phyloP scores from a whole-genome alignment of 2,888 invertebrate species.

The Diogma glabrata region DNA sequence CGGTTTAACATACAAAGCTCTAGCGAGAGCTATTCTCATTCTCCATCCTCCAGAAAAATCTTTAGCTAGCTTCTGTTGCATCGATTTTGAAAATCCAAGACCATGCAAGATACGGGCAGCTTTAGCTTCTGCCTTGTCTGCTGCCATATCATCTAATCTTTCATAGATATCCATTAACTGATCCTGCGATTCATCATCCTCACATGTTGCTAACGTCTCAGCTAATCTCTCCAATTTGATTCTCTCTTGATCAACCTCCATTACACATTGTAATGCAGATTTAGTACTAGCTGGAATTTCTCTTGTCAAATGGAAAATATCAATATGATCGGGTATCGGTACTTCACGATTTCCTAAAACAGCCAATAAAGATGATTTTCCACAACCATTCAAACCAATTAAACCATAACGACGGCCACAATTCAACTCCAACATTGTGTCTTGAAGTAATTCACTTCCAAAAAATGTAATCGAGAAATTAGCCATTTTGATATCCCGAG shows the following conservation, averaged over 20 bases:
- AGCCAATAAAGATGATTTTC: conserved; percentile 90
- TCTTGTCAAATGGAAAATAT: conserved; percentile 92
- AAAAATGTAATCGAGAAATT: conserved; percentile 97
- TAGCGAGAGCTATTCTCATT: conserved; percentile 95
- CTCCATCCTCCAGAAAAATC: conserved; percentile 95
- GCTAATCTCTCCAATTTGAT: conserved; percentile 82
- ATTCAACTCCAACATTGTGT: conserved; percentile 93
- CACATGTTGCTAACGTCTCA: conserved; percentile 74
- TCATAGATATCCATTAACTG: conserved; percentile 97
- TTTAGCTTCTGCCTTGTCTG: conserved; percentile 87
- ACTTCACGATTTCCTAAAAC: conserved; percentile 88
- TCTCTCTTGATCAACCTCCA: conserved; percentile 96
- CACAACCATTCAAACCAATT: conserved; percentile 95
- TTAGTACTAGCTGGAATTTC: conserved; percentile 99
- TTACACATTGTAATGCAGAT: conserved; percentile 88
- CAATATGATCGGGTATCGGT: conserved; percentile 92
- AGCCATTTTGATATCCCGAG: conserved; percentile 91
- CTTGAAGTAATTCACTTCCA: conserved; percentile 89
- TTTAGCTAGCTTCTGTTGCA: conserved; percentile 78
- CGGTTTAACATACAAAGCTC: conserved; percentile 95
- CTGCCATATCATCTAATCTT: conserved; percentile 90
- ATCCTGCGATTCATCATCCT: conserved; percentile 88
- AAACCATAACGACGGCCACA: conserved; percentile 94
- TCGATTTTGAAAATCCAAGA: conserved; percentile 80
- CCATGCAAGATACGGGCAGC: conserved; percentile 94